These are phyloP conservation scores for Pristionchus maxplancki DNA, from an alignment of 2,888 invertebrate species.

Conservation along the genomic window DNA sequence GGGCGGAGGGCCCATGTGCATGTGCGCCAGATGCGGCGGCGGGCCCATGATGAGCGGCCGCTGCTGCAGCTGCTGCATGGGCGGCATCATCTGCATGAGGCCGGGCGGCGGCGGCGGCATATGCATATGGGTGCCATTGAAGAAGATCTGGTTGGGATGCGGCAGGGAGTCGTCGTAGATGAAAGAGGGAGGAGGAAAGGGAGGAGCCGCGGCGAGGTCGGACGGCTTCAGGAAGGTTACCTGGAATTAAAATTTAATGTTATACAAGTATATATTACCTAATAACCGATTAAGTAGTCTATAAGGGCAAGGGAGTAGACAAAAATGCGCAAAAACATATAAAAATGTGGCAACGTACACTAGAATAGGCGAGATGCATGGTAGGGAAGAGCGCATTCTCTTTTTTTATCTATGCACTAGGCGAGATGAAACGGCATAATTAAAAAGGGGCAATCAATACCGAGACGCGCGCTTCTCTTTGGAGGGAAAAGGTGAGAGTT, in stretches of 20 bases:
- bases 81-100: not conserved
- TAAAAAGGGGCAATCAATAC: too few relatives aligned
- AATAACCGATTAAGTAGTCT: too few relatives aligned
- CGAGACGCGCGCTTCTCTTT: too few relatives aligned
- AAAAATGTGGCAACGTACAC: too few relatives aligned
- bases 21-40: not conserved
- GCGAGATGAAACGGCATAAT: too few relatives aligned
- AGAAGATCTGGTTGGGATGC: constrained; percentile 26
- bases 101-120: not conserved
- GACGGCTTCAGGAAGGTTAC: constrained; percentile 38
- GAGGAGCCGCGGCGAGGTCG: not conserved
- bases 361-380: too few relatives aligned
- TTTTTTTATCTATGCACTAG: too few relatives aligned
- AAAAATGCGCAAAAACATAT: not conserved
- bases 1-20: not conserved
- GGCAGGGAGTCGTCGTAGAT: constrained; percentile 52
- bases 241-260: not conserved
- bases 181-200: not conserved
- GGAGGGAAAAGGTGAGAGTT: too few relatives aligned
- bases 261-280: too few relatives aligned
- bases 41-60: not conserved
- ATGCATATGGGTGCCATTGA: not conserved
- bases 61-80: not conserved
- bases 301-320: too few relatives aligned
- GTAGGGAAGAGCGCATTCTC: too few relatives aligned